Conservation (phyloP, 92 coral and sea anemone genomes). For the Phenganax subtilis region DNA sequence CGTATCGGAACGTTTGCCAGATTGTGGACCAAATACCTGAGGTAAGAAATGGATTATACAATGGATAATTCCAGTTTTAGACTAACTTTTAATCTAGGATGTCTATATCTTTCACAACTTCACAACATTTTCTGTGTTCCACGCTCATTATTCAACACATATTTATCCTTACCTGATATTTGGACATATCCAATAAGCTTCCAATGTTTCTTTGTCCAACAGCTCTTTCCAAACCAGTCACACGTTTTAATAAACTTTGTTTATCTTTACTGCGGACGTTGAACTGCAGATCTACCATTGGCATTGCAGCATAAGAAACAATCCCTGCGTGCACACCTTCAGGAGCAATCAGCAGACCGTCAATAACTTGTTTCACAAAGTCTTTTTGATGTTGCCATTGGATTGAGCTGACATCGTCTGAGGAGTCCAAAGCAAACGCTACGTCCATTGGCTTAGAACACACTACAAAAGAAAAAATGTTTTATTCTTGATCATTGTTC, state of each 20-base stretch:
- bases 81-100: background rate
- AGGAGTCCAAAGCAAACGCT: conserved; percentile 93
- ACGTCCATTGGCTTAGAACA: conserved; percentile 83
- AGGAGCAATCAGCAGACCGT: conserved; percentile 64
- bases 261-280: conserved; percentile 64
- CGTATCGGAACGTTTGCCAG: conserved; percentile 27
- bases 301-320: conserved; percentile 89
- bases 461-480: conserved; percentile 37
- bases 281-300: conserved; percentile 76
- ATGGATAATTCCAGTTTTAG: background rate
- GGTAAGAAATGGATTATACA: background rate
- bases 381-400: conserved; percentile 89
- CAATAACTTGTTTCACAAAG: conserved; percentile 61
- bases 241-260: conserved; percentile 59
- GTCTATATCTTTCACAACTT: too few relatives aligned
- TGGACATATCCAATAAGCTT: conserved; percentile 90
- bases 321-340: conserved; percentile 76
- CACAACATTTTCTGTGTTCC: too few relatives aligned
- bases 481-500: too few relatives aligned
- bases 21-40: conserved; percentile 16
- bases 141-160: too few relatives aligned
- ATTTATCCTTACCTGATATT: conserved; percentile 60
- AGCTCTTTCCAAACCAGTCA: conserved; percentile 66
- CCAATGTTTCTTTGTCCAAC: conserved; percentile 78
- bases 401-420: conserved; percentile 65